phyloP scores from a whole-genome alignment of 2,113 vertebrate genomes.

The Tautogolabrus adspersus region DNA sequence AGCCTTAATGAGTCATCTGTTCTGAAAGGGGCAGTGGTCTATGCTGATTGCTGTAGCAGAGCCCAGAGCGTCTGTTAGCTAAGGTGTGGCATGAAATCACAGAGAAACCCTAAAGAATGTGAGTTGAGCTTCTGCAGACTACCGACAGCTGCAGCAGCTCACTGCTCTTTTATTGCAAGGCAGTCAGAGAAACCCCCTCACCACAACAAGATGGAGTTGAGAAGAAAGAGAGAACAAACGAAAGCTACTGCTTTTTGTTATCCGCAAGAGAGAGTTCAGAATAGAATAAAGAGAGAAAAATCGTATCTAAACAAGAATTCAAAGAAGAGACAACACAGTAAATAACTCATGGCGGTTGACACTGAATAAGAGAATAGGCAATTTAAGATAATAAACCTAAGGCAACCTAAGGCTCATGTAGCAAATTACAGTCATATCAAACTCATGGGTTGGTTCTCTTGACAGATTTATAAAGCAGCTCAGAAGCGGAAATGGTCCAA shows the following conservation, averaged over 20 bases:
- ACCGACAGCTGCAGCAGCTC: conserved; percentile 66
- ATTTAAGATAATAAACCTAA: neutral
- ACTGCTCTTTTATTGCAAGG: conserved; percentile 63
- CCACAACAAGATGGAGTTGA: conserved; percentile 62
- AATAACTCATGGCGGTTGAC: neutral
- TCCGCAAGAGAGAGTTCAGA: conserved; percentile 21
- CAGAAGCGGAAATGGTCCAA: neutral
- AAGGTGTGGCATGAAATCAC: conserved; percentile 77
- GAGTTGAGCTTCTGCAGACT: conserved; percentile 70
- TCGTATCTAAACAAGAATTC: neutral
- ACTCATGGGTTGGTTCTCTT: neutral
- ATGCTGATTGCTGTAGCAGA: conserved; percentile 76
- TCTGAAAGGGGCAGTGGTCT: conserved; percentile 47
- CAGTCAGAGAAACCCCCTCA: conserved; percentile 61
- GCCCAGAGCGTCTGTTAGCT: conserved; percentile 64
- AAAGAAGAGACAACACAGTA: conserved; percentile 31
- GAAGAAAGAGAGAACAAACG: conserved; percentile 40
- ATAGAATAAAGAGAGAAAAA: neutral
- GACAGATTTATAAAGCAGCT: neutral
- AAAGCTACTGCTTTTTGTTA: neutral
- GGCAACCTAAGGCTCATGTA: too few relatives aligned
- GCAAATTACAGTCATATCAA: neutral
- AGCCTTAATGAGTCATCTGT: conserved; percentile 73
- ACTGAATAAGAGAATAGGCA: neutral
- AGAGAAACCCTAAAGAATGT: conserved; percentile 67